Evolutionary conservation across 2,797 vertebrate genomes (phyloP).

Genomic region (Pangasius larnaudii): DNA sequence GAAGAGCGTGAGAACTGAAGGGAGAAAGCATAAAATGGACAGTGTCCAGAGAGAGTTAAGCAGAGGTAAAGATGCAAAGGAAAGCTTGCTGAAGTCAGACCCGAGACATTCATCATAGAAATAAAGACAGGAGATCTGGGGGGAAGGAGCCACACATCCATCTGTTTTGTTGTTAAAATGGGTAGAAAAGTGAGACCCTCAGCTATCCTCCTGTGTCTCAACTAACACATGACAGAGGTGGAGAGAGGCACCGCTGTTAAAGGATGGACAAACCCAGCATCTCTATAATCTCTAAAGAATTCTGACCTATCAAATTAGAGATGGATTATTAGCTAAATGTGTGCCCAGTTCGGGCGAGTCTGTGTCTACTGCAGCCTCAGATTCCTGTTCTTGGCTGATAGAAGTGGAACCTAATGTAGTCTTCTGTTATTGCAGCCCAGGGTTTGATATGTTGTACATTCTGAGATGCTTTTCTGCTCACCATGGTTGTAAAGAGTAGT

Average conservation of each 20-base stretch:
- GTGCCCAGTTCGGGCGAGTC: background rate
- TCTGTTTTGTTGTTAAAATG: slow-evolving; percentile 35
- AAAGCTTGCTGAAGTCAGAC: slow-evolving; percentile 40
- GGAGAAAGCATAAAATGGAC: slow-evolving; percentile 7
- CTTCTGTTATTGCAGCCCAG: background rate
- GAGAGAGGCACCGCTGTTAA: background rate
- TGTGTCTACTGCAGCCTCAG: background rate
- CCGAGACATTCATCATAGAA: slow-evolving; percentile 44
- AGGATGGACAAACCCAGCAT: background rate
- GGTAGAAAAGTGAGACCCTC: slow-evolving; percentile 23
- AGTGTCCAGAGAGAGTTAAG: slow-evolving; percentile 28
- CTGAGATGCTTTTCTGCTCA: background rate
- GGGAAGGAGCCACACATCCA: slow-evolving; percentile 27
- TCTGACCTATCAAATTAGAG: background rate
- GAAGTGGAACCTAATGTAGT: background rate
- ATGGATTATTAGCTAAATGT: background rate
- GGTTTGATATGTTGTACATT: background rate
- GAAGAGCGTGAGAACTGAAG: background rate
- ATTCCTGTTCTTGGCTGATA: background rate
- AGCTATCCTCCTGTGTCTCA: background rate
- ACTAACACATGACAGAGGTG: background rate
- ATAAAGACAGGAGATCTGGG: slow-evolving; percentile 14
- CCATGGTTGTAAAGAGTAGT: background rate
- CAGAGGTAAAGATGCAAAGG: slow-evolving; percentile 30
- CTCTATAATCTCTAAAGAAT: background rate